These are phyloP conservation scores for Phalacrocorax brasilianus DNA, from an alignment of 2,113 vertebrate species.

Conservation along the genomic window DNA sequence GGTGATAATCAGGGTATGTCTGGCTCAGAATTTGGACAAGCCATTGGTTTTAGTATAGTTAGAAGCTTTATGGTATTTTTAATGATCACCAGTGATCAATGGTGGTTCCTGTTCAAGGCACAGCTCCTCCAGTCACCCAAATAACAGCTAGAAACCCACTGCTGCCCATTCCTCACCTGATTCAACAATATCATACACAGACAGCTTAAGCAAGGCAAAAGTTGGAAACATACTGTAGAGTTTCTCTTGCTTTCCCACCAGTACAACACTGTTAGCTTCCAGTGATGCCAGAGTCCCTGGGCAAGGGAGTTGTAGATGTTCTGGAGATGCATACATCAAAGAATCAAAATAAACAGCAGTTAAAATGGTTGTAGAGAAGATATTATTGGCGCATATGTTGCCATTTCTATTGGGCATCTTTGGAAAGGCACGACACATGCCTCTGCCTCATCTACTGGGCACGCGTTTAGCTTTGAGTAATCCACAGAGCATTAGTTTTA, in stretches of 20 bases:
- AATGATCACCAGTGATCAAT: neutral
- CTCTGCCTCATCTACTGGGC: no score
- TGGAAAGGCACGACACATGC: neutral
- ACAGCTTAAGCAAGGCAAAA: rapidly evolving
- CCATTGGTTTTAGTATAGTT: neutral
- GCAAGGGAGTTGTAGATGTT: neutral
- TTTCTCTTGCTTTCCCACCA: neutral
- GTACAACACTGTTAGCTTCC: neutral
- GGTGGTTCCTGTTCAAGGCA: neutral
- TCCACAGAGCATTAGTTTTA: neutral
- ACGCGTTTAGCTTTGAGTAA: neutral
- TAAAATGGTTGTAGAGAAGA: neutral
- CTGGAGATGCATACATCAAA: neutral
- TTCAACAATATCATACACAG: rapidly evolving
- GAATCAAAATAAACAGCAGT: neutral
- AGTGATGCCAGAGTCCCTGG: neutral
- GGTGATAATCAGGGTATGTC: neutral
- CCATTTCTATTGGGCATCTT: neutral
- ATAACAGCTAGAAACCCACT: neutral
- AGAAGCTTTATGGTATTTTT: neutral
- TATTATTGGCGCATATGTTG: neutral
- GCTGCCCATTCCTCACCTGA: neutral
- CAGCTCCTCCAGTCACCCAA: neutral
- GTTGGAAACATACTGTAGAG: neutral
- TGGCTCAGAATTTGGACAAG: neutral